Evolutionary conservation across 2,113 vertebrate genomes (phyloP).

Genomic region (Parotia lawesii): DNA sequence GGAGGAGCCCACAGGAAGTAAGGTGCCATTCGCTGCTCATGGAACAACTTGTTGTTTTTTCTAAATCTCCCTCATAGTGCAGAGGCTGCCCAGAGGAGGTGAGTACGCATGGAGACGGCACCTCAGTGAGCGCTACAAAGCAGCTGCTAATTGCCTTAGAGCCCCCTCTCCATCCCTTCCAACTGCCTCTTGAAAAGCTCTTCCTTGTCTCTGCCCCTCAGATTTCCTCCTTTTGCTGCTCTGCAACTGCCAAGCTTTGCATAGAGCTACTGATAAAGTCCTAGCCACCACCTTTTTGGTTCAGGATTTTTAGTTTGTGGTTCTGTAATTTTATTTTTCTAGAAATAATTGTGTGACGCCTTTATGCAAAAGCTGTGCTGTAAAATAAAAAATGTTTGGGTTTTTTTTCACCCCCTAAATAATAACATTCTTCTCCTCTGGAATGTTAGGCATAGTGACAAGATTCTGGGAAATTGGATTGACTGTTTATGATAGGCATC

Average conservation of each 20-base stretch:
- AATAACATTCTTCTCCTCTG: not conserved
- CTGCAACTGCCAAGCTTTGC: slow-evolving; percentile 52
- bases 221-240: not conserved
- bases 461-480: not conserved
- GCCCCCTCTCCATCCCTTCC: not conserved
- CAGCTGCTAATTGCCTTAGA: slow-evolving; percentile 20
- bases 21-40: not conserved
- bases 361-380: slow-evolving; percentile 22
- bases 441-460: not conserved
- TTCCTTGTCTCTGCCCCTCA: not conserved
- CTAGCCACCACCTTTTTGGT: not conserved
- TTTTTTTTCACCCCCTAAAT: not conserved
- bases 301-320: slow-evolving; percentile 1
- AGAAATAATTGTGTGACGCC: not conserved
- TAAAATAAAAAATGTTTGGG: not conserved
- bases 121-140: not conserved
- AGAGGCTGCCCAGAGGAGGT: slow-evolving; percentile 14
- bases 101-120: slow-evolving; percentile 32
- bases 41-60: slow-evolving; percentile 33
- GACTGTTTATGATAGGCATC: not conserved
- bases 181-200: not conserved
- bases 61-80: not conserved
- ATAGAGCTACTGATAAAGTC: not conserved
- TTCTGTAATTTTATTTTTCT: not conserved
- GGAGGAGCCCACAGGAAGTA: not conserved